phyloP scores from a whole-genome alignment of 2,797 vertebrate genomes.

The Botia kubotai region DNA sequence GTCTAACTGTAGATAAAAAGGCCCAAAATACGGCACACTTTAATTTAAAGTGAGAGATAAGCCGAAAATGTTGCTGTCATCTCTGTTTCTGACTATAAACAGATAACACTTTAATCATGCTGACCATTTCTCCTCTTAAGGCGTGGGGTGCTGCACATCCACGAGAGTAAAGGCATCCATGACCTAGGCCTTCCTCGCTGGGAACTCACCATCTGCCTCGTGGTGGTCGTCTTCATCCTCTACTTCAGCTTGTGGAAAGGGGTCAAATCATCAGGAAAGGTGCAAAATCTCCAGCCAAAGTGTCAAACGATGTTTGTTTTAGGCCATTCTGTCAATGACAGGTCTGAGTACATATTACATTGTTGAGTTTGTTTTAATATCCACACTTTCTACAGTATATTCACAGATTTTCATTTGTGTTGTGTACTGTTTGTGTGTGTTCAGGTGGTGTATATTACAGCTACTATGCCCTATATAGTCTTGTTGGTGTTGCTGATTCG shows the following conservation, averaged over 20 bases:
- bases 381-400: not conserved
- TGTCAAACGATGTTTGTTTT: constrained; percentile 14
- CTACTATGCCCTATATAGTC: constrained; percentile 95
- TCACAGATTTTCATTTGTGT: not conserved
- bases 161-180: constrained; percentile 89
- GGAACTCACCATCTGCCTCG: constrained; percentile 89
- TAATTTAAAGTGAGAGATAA: not conserved
- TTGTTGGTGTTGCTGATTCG: constrained; percentile 93
- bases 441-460: constrained; percentile 98
- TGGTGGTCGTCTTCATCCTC: constrained; percentile 89
- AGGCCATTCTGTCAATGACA: not conserved
- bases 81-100: not conserved
- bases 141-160: constrained; percentile 89
- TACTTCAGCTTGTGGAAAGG: constrained; percentile 99
- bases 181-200: constrained; percentile 92
- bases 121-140: constrained; percentile 68
- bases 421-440: constrained; percentile 51
- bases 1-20: not conserved
- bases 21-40: not conserved
- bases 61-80: not conserved
- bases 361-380: not conserved
- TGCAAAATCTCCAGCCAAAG: constrained; percentile 65
- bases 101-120: not conserved
- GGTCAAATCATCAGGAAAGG: constrained; percentile 98
- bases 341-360: not conserved